Evolutionary conservation across 2,797 vertebrate species (phyloP).

Genomic region (Oryzias dopingdopingensis): DNA sequence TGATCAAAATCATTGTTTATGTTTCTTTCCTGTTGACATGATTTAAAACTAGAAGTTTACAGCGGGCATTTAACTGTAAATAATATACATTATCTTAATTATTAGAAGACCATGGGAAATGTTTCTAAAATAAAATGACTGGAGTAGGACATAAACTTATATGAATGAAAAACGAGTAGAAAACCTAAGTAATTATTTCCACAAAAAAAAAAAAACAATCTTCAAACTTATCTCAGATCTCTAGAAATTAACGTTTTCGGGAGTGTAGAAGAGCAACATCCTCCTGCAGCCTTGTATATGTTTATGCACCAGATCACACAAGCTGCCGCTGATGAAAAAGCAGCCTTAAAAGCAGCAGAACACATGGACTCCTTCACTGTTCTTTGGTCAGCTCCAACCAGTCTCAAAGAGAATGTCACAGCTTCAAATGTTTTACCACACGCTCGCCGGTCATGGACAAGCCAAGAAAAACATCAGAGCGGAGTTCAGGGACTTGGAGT

Average conservation of each 20-base stretch:
- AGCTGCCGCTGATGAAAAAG: constrained; percentile 20
- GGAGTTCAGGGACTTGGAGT: constrained; percentile 82
- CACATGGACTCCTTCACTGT: constrained; percentile 3
- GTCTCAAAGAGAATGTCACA: constrained; percentile 9
- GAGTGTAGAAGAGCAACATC: constrained; percentile 20
- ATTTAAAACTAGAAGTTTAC: too few relatives aligned
- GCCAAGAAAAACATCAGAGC: constrained; percentile 77
- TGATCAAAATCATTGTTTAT: too few relatives aligned
- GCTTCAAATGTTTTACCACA: constrained; percentile 10
- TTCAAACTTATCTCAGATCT: constrained; percentile 19
- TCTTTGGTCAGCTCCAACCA: constrained; percentile 19
- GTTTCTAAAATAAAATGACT: too few relatives aligned
- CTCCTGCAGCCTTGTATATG: constrained; percentile 15
- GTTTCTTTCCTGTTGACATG: too few relatives aligned
- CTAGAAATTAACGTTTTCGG: constrained; percentile 24
- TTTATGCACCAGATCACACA: constrained; percentile 18
- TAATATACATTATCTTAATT: too few relatives aligned
- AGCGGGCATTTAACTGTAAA: too few relatives aligned
- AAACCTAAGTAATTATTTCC: too few relatives aligned
- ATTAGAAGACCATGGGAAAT: too few relatives aligned
- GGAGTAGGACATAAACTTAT: too few relatives aligned
- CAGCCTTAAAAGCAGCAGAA: constrained; percentile 27
- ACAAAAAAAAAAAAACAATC: too few relatives aligned
- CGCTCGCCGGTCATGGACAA: constrained; percentile 38
- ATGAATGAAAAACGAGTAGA: too few relatives aligned